Percentiles rank a stretch among this genome's conserved stretches.
Evolutionary conservation across 2,113 vertebrate genomes (phyloP).

Genomic region (Sturnus vulgaris): DNA sequence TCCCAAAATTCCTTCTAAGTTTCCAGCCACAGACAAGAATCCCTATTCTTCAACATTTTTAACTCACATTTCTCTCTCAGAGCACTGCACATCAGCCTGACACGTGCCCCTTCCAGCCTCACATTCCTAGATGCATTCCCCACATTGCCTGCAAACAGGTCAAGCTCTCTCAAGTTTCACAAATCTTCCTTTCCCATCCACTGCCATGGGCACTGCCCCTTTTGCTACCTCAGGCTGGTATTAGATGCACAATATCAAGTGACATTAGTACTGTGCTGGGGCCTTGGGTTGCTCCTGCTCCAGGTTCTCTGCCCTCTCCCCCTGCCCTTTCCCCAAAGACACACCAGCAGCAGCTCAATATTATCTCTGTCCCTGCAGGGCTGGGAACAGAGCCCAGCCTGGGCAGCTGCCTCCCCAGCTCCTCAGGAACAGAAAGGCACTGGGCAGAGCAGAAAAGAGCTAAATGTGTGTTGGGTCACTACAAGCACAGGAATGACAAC

Average conservation of each 20-base stretch:
- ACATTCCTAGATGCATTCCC: neutral
- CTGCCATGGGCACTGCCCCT: neutral
- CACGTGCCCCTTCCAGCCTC: neutral
- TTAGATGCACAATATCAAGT: neutral
- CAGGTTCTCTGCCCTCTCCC: neutral
- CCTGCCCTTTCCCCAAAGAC: neutral
- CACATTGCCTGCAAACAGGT: neutral
- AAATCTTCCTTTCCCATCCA: neutral
- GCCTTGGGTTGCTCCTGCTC: neutral
- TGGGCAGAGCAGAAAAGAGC: neutral
- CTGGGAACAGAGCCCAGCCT: neutral
- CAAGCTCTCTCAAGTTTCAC: neutral
- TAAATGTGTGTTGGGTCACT: neutral
- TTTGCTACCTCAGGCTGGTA: neutral
- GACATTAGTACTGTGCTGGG: neutral
- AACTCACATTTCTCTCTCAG: neutral
- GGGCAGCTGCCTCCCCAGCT: neutral
- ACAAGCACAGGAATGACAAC: neutral
- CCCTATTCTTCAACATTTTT: neutral
- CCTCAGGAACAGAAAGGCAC: neutral
- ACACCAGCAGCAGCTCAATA: neutral
- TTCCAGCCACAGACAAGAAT: neutral
- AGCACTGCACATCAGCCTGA: neutral
- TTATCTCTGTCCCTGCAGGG: neutral
- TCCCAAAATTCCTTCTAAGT: neutral